Conservation (phyloP, 2,888 invertebrate species). For the Orthosia gracilis region DNA sequence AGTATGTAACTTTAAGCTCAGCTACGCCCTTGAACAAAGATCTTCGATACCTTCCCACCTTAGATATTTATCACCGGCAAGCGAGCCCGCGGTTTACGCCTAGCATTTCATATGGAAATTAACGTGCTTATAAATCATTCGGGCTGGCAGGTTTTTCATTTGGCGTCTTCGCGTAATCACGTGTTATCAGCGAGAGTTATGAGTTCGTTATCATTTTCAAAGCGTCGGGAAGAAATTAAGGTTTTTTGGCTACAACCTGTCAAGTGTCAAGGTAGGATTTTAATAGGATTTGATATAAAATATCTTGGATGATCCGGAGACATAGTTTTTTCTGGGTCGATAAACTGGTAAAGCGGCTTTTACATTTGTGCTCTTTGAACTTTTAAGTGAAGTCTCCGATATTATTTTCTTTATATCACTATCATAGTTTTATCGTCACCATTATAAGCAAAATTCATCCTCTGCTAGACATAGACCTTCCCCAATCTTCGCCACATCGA, state of each 20-base stretch:
- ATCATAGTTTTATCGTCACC: too few species aligned
- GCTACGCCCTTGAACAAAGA: constrained; percentile 25
- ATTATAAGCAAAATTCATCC: too few species aligned
- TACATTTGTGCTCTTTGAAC: too few species aligned
- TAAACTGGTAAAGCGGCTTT: too few species aligned
- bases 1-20: too few species aligned
- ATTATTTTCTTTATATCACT: too few species aligned
- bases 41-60: constrained; percentile 35
- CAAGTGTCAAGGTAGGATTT: background rate
- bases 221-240: constrained; percentile 51
- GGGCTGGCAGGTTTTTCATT: constrained; percentile 78
- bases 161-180: constrained; percentile 68
- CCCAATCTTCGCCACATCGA: too few species aligned
- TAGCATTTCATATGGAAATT: constrained; percentile 77
- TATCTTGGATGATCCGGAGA: background rate
- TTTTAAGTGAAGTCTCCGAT: too few species aligned
- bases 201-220: constrained; percentile 66
- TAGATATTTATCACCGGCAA: constrained; percentile 34
- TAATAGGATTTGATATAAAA: constrained; percentile 20
- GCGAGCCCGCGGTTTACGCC: constrained; percentile 37
- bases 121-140: constrained; percentile 78
- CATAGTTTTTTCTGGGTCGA: too few species aligned
- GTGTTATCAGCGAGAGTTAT: constrained; percentile 70
- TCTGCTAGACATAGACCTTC: too few species aligned
- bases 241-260: constrained; percentile 13